Base-by-base conservation (phyloP, 2,888 invertebrate species). In the Spilosoma lubricipeda region DNA sequence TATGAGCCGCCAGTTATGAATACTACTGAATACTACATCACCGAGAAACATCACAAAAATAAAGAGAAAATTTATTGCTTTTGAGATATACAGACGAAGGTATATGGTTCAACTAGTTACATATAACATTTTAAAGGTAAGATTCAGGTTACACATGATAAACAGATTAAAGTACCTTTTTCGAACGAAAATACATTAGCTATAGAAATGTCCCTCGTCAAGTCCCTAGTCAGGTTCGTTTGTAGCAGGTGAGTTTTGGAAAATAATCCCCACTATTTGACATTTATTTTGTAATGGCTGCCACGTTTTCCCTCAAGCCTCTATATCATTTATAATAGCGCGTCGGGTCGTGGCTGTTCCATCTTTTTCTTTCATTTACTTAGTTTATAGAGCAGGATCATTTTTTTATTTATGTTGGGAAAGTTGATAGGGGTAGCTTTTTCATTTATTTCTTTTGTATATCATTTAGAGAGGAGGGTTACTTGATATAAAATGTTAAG, bases 211-310 rank as follows among this genome's bases (percentile, higher is more conserved):
- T 59, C 69, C 59, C 36, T 66, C 65, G 77, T 81, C 81, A 82
- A 81, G 80, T 80, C 66, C 76, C 78, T 71, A 71, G 81, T 76
- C 80, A 73, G 67, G 71, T 67, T 67, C 20, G n/a, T 11, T 63
- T 75, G 67, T 83, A 78, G 64, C 80, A 75, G 75, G 72, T 73
- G 39, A 66, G 71, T 65, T 71, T 73, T 20, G 8, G 65, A 72
- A 80, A 80, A 77, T 80, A 84, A 83, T 81, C 13, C 30, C 23
- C 13, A 23, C 9, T 20, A 67, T 67, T 67, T 67, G 48, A 67
- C 67, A 67, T 67, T 67, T 48, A 67, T 67, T 48, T 48, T 23
- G 30, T 67, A 67, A 67, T 67, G 48, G 67, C 30, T 15, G 13
- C 30, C 33, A 48, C 30, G 30, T 48, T 45, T 45, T 48, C 30